Evolutionary conservation across 2,888 invertebrate species (phyloP).

Genomic region (Phorcus lineatus): DNA sequence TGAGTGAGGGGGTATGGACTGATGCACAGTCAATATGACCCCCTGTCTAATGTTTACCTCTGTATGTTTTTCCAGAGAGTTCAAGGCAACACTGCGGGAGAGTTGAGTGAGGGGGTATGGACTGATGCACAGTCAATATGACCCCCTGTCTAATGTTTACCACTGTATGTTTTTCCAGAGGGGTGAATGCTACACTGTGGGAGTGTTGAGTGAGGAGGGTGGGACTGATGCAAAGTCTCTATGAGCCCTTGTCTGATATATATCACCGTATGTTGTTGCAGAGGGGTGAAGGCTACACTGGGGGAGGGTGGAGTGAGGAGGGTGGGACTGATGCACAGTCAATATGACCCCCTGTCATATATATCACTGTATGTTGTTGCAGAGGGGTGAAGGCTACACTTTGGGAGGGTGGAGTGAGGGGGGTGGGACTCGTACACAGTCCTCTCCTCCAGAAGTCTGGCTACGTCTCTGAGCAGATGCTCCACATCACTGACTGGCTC

Average conservation of each 20-base stretch:
- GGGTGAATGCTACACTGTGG: constrained; percentile 76
- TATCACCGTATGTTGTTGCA: constrained; percentile 30
- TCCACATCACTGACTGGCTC: constrained; percentile 92
- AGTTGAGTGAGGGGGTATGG: no score
- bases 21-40: no score
- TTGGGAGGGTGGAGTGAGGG: constrained; percentile 87
- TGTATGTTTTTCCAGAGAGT: no score
- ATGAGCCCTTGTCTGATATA: no score
- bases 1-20: no score
- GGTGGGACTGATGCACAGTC: constrained; percentile 87
- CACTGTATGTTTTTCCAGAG: constrained; percentile 50
- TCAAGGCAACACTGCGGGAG: no score
- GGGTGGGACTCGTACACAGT: constrained; percentile 87
- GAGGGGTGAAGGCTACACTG: constrained; percentile 73
- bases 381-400: constrained; percentile 74
- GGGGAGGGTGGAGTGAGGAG: constrained; percentile 88
- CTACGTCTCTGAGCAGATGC: constrained; percentile 83
- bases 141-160: no score
- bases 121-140: no score
- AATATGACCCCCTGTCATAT: no score
- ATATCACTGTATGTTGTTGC: not conserved
- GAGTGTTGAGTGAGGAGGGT: constrained; percentile 88
- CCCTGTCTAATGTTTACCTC: no score
- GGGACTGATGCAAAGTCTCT: constrained; percentile 88
- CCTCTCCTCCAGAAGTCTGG: constrained; percentile 80